Conservation (phyloP, 2,888 invertebrate species). For the Hypena proboscidalis region DNA sequence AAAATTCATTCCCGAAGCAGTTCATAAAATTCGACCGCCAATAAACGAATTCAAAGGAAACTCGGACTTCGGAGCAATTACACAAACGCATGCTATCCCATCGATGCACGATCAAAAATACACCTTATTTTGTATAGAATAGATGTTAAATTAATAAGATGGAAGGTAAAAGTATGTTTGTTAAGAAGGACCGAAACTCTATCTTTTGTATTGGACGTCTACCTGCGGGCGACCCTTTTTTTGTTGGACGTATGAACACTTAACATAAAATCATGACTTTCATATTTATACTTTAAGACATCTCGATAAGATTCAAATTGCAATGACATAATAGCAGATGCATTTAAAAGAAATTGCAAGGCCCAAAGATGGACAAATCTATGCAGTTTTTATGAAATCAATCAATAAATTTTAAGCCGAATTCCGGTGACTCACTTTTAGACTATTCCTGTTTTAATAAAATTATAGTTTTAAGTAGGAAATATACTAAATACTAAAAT, state of each 20-base stretch:
- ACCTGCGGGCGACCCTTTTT: slow-evolving; percentile 80
- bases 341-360: slow-evolving; percentile 38
- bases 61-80: slow-evolving; percentile 54
- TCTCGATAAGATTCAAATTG: slow-evolving; percentile 42
- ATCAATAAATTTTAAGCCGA: slow-evolving; percentile 38
- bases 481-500: too few relatives aligned
- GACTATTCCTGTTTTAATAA: slow-evolving; percentile 2
- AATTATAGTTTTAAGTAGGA: too few relatives aligned
- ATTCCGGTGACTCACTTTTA: slow-evolving; percentile 40
- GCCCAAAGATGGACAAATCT: slow-evolving; percentile 38
- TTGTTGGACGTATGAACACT: slow-evolving; percentile 54
- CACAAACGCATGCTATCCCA: slow-evolving; percentile 44
- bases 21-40: slow-evolving; percentile 79
- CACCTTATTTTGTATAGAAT: slow-evolving; percentile 41
- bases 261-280: slow-evolving; percentile 8
- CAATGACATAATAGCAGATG: slow-evolving; percentile 4
- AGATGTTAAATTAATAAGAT: slow-evolving; percentile 12
- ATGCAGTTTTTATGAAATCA: slow-evolving; percentile 52
- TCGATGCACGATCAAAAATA: slow-evolving; percentile 34
- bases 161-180: slow-evolving; percentile 28
- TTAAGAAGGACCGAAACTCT: slow-evolving; percentile 57
- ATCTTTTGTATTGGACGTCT: slow-evolving; percentile 78
- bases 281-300: slow-evolving; percentile 32
- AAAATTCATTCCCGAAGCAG: slow-evolving; percentile 58
- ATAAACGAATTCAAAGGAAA: slow-evolving; percentile 69